These are phyloP conservation scores for Formicarius rufipectus DNA, from an alignment of 2,113 vertebrate genomes.

Conservation along the genomic window DNA sequence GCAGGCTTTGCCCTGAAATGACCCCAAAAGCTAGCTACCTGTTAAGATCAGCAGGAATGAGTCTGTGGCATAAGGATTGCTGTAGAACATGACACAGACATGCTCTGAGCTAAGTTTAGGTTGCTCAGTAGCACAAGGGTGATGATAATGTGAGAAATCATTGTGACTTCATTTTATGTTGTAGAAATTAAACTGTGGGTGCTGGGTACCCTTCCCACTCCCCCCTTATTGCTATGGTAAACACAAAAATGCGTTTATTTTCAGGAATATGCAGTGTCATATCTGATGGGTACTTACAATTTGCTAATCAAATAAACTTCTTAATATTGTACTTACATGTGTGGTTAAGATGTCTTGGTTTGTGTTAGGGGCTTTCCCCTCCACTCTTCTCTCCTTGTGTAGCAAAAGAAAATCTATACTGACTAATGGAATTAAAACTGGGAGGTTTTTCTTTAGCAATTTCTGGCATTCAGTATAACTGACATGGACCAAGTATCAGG, in stretches of 20 bases:
- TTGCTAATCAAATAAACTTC: not conserved
- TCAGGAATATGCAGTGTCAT: fast-evolving
- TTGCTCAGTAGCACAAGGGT: not conserved
- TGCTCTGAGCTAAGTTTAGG: not conserved
- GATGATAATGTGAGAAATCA: not conserved
- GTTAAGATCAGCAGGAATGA: not conserved
- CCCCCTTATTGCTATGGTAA: not conserved
- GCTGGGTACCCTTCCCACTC: fast-evolving
- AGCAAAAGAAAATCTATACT: not conserved
- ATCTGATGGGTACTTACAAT: not conserved
- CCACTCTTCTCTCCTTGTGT: not conserved
- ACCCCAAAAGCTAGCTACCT: not conserved
- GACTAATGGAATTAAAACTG: not conserved
- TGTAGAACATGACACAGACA: not conserved
- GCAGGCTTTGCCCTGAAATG: not conserved
- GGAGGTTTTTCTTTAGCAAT: not conserved
- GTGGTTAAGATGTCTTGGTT: not conserved
- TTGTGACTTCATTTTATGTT: not conserved
- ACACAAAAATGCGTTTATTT: not conserved
- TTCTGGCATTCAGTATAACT: not conserved
- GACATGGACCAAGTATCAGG: not conserved
- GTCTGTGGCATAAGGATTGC: not conserved
- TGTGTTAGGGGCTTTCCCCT: not conserved
- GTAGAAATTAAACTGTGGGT: not conserved
- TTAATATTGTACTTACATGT: not conserved